Evolutionary conservation across 2,888 invertebrate genomes (phyloP), one percentile per base, ranked within the genome.

Genomic region (Elgonia sp.): DNA sequence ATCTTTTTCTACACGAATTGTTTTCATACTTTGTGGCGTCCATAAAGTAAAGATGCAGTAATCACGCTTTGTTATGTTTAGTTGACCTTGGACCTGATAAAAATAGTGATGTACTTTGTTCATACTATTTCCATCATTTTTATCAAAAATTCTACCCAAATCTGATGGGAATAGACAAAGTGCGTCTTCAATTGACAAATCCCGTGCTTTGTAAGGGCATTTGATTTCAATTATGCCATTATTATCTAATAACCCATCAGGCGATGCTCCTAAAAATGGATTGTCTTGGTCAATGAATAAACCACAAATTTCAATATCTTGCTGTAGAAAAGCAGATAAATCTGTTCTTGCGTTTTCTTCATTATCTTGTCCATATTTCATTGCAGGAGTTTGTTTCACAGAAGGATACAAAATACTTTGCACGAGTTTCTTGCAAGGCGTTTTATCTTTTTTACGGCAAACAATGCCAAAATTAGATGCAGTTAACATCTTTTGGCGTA

Each of bases 231-330:
- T 86, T 20, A 88, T 53, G 0, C 73, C 81, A 57, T 90, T 76
- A 14, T 85, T 75, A 42, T 53, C 89, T 46, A 89, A 88, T 3
- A 87, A 10, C 6, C 89, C 88, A 77, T 90, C 90, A n/a, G n/a
- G n/a, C n/a, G n/a, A n/a, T n/a, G n/a, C n/a, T n/a, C n/a, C n/a
- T n/a, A n/a, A n/a, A n/a, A n/a, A n/a, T n/a, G n/a, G n/a, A n/a
- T n/a, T n/a, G n/a, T n/a, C n/a, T n/a, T n/a, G n/a, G n/a, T n/a
- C 88, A 10, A 89, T 80, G 21, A 87, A 86, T 2, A 90, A 40
- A n/a, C 87, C 89, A 69, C 77, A 75, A 16, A 10, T 4, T 20
- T 21, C 9, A 8, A 84, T 80, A 16, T 73, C 18, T 63, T 77
- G 55, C 0, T 72, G n/a, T 6, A 83, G 18, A 18, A 20, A 18